A percentile compares a stretch with the other conserved stretches of the same genome.
These are phyloP conservation scores for Ameiurus melas DNA, from an alignment of 2,113 vertebrate species.

Conservation along the genomic window DNA sequence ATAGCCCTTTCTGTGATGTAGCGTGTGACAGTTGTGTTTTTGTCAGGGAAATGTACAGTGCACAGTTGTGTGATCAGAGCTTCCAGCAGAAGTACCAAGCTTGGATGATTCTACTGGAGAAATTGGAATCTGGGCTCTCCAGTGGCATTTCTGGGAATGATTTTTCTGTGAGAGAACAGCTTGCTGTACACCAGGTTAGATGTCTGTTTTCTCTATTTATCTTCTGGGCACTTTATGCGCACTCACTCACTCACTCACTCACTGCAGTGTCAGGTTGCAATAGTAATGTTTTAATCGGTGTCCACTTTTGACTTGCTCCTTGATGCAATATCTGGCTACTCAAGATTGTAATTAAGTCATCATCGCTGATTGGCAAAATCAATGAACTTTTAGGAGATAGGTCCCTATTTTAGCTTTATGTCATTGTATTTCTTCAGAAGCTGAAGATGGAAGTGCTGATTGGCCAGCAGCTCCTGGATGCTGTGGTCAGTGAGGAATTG, in stretches of 20 bases:
- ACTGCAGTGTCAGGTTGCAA: not conserved
- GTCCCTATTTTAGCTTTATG: not conserved
- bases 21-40: not conserved
- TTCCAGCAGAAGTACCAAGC: constrained; percentile 78
- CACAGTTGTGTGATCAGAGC: constrained; percentile 63
- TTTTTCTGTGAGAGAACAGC: constrained; percentile 75
- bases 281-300: not conserved
- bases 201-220: not conserved
- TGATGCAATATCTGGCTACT: not conserved
- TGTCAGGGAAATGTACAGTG: constrained; percentile 68
- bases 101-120: constrained; percentile 77
- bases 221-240: not conserved
- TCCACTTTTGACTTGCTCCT: not conserved
- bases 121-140: constrained; percentile 66
- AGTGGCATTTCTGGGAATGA: constrained; percentile 59
- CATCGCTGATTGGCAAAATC: not conserved
- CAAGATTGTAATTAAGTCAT: not conserved
- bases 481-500: constrained; percentile 74
- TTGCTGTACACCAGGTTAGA: constrained; percentile 80
- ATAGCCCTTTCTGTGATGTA: not conserved
- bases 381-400: not conserved
- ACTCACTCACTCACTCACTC: not conserved
- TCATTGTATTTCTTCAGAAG: constrained; percentile 70
- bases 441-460: constrained; percentile 79
- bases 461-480: constrained; percentile 79